These are phyloP conservation scores for Tridacna crocea DNA, from an alignment of 2,888 invertebrate species.

Conservation along the genomic window DNA sequence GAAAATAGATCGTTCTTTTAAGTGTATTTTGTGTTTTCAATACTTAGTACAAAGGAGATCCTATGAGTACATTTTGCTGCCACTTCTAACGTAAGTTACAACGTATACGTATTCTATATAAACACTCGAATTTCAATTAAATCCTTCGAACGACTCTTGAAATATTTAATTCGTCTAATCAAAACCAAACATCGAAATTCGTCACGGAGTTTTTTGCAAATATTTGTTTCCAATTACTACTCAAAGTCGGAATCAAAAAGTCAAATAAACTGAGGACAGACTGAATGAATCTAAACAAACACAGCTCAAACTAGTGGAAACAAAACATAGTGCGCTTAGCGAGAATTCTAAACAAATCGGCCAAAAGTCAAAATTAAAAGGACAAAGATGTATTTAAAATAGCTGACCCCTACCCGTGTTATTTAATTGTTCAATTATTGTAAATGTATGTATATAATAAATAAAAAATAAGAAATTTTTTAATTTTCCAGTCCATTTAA, in stretches of 20 bases:
- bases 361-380: not conserved
- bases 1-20: too few species aligned
- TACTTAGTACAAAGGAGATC: too few species aligned
- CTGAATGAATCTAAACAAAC: not conserved
- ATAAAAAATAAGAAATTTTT: not conserved
- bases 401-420: not conserved
- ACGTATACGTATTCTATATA: not conserved
- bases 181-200: slow-evolving; percentile 11
- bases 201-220: slow-evolving; percentile 14
- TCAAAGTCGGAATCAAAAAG: not conserved
- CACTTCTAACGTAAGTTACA: too few species aligned
- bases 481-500: not conserved
- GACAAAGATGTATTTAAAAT: not conserved
- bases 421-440: not conserved
- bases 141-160: not conserved
- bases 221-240: not conserved
- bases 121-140: slow-evolving; percentile 15
- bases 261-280: not conserved
- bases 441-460: too few species aligned
- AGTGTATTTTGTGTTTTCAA: too few species aligned
- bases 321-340: not conserved
- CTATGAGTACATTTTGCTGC: too few species aligned
- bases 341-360: not conserved
- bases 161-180: slow-evolving; percentile 4
- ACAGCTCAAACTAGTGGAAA: not conserved